Conservation (phyloP, 2,797 vertebrate genomes). For the Dendrocincla tyrannina region DNA sequence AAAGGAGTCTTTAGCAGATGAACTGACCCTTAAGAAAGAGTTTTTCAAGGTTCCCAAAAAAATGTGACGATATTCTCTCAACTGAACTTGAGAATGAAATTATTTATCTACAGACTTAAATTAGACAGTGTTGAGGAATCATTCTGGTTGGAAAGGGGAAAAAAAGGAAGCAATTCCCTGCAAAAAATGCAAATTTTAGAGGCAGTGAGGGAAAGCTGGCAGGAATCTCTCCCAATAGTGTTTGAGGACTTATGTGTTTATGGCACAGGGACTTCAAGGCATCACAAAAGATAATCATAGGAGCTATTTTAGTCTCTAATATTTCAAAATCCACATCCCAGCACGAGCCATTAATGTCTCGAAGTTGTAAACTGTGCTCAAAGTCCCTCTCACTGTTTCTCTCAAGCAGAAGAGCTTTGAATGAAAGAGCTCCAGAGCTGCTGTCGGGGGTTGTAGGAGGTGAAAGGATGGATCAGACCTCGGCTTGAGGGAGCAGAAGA, state of each 20-base stretch:
- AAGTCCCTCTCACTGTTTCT: neutral
- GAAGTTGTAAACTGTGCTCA: neutral
- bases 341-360: neutral
- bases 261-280: neutral
- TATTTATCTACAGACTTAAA: neutral
- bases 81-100: neutral
- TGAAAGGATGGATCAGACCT: neutral
- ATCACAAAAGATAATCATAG: neutral
- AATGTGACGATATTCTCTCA: too few relatives aligned
- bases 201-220: neutral
- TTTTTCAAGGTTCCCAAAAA: too few relatives aligned
- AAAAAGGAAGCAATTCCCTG: neutral
- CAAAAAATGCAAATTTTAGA: neutral
- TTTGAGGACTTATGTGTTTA: neutral
- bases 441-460: too few relatives aligned
- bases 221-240: neutral
- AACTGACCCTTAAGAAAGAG: too few relatives aligned
- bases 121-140: neutral
- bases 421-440: neutral
- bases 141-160: neutral
- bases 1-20: too few relatives aligned
- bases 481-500: neutral
- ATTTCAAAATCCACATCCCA: neutral
- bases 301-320: neutral
- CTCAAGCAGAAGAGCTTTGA: neutral